phyloP scores from a whole-genome alignment of 1,140 invertebrate species.

The Zaprionus gabonicus region DNA sequence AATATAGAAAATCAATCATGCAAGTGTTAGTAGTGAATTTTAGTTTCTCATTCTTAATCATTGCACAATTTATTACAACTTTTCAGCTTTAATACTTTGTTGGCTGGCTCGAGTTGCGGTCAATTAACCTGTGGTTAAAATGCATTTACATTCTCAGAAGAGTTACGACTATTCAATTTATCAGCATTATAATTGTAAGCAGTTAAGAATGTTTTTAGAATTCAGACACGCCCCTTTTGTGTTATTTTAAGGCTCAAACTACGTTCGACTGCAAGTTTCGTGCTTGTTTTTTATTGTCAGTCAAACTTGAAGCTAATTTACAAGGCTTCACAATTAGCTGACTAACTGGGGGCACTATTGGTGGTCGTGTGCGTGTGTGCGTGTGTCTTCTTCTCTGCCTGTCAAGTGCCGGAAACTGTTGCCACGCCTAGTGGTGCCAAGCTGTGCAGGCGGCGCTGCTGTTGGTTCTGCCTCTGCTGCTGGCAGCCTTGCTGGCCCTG shows the following conservation, averaged over 20 bases:
- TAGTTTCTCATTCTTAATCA: too few species aligned
- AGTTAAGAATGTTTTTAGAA: too few species aligned
- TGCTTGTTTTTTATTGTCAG: not conserved
- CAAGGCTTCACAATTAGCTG: too few species aligned
- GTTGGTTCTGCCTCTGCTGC: not conserved
- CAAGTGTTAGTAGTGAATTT: too few species aligned
- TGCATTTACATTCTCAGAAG: not conserved
- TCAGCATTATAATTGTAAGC: too few species aligned
- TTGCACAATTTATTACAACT: not conserved
- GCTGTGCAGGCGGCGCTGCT: not conserved
- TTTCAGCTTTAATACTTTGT: not conserved
- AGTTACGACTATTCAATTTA: not conserved
- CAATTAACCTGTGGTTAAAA: not conserved
- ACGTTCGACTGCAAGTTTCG: too few species aligned
- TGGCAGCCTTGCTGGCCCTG: not conserved
- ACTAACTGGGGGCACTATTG: constrained; percentile 7
- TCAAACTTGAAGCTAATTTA: not conserved
- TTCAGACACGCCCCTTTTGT: too few species aligned
- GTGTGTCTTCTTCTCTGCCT: not conserved
- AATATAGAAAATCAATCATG: too few species aligned
- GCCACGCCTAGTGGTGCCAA: constrained; percentile 20
- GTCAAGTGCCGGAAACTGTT: constrained; percentile 40
- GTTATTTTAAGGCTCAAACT: too few species aligned
- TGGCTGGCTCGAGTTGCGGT: not conserved
- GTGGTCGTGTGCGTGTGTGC: too few species aligned